These are phyloP conservation scores for Trialeurodes vaporariorum DNA, from an alignment of 1,140 invertebrate species.

Conservation along the genomic window DNA sequence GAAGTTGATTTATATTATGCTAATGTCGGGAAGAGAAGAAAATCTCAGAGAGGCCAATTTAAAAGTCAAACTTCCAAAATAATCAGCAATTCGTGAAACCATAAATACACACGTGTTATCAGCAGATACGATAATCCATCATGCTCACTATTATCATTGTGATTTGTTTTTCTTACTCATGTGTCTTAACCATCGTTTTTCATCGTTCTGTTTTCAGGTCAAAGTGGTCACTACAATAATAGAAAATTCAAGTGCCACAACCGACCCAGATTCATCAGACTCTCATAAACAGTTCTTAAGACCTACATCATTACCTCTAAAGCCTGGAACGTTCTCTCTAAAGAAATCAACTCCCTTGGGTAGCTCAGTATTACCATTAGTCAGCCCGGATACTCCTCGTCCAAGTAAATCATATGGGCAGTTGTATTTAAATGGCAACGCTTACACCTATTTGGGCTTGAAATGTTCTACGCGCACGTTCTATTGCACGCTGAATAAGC, in stretches of 20 bases:
- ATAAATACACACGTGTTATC: too few relatives aligned
- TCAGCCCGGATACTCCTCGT: conserved; percentile 80
- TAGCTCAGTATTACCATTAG: conserved; percentile 59
- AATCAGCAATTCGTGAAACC: too few relatives aligned
- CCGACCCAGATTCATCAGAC: background rate
- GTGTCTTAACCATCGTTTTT: too few relatives aligned
- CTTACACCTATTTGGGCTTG: conserved; percentile 81
- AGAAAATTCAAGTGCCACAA: background rate
- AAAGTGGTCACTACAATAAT: background rate
- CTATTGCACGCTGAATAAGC: conserved; percentile 83
- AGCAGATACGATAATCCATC: too few relatives aligned
- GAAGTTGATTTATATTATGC: too few relatives aligned
- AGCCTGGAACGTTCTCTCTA: conserved; percentile 64
- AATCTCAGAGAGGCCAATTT: too few relatives aligned
- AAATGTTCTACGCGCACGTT: conserved; percentile 83
- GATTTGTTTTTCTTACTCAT: too few relatives aligned
- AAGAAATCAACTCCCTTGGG: conserved; percentile 59
- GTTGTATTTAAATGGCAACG: conserved; percentile 76
- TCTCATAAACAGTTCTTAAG: conserved; percentile 43
- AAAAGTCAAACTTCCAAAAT: too few relatives aligned
- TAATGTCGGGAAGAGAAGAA: too few relatives aligned
- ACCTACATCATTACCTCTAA: conserved; percentile 64
- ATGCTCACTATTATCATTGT: too few relatives aligned
- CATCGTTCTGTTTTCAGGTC: background rate
- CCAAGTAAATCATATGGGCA: conserved; percentile 79